Conservation (phyloP, 2,888 invertebrate species). For the Torymus texanus region DNA sequence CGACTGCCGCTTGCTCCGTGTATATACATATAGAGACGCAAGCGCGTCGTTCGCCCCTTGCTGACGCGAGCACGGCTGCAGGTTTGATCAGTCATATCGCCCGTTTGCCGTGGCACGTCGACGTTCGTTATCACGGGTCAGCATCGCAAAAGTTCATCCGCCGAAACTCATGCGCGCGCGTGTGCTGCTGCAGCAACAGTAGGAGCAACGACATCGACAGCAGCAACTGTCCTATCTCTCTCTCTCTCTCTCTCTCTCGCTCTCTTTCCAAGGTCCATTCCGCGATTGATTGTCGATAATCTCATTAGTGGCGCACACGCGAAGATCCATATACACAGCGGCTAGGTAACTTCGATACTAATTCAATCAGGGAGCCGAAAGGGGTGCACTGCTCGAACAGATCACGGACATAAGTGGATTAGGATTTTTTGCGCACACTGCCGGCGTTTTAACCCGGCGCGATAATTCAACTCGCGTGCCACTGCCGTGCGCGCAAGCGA, state of each 20-base stretch:
- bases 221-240: background rate
- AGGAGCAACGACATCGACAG: too few relatives aligned
- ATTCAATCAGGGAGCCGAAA: conserved; percentile 58
- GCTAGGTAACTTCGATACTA: conserved; percentile 61
- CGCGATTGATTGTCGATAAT: conserved; percentile 67
- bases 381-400: conserved; percentile 46
- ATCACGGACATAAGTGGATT: conserved; percentile 55
- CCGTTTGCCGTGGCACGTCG: conserved; percentile 7
- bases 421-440: conserved; percentile 25
- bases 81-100: too few relatives aligned
- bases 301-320: conserved; percentile 57
- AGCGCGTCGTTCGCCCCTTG: too few relatives aligned
- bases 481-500: background rate
- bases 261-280: conserved; percentile 31
- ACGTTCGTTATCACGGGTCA: conserved; percentile 43
- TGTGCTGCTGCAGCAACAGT: background rate
- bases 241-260: conserved; percentile 19
- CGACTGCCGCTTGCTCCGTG: background rate
- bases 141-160: background rate
- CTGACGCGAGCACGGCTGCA: too few relatives aligned
- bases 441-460: conserved; percentile 28
- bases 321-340: conserved; percentile 33
- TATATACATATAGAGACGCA: too few relatives aligned
- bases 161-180: conserved; percentile 22
- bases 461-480: background rate